phyloP scores from a whole-genome alignment of 2,113 vertebrate genomes.

The Megaleporinus macrocephalus region DNA sequence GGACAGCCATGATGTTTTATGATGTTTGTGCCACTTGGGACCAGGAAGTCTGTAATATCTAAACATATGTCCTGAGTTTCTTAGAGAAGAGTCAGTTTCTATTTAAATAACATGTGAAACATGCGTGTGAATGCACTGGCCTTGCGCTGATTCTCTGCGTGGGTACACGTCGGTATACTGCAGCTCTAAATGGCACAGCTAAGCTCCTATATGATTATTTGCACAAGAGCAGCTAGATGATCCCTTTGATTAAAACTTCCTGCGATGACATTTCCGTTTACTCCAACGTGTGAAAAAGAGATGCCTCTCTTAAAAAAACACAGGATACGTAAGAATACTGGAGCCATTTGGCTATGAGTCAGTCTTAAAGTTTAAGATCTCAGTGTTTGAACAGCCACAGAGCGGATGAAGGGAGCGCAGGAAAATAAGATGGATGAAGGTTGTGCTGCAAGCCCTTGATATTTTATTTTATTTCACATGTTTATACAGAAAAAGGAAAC shows the following conservation, averaged over 20 bases:
- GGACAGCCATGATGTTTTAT: too few species aligned
- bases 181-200: background rate
- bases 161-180: background rate
- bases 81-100: background rate
- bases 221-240: conserved; percentile 14
- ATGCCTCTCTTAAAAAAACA: background rate
- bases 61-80: too few species aligned
- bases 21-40: too few species aligned
- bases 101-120: background rate
- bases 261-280: conserved; percentile 21
- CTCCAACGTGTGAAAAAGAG: background rate
- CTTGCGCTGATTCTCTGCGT: background rate
- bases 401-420: background rate
- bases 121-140: background rate
- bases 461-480: background rate
- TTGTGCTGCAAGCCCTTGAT: background rate
- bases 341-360: background rate
- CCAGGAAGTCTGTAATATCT: too few species aligned
- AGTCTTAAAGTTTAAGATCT: background rate
- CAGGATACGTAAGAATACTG: background rate
- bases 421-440: background rate
- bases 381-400: background rate
- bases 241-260: conserved; percentile 20
- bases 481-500: background rate
- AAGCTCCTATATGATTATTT: conserved; percentile 16